Percentiles rank a stretch among this genome's conserved stretches.
Evolutionary conservation across 2,113 vertebrate genomes (phyloP).

Genomic region (Cyprinodon brontotheroides): DNA sequence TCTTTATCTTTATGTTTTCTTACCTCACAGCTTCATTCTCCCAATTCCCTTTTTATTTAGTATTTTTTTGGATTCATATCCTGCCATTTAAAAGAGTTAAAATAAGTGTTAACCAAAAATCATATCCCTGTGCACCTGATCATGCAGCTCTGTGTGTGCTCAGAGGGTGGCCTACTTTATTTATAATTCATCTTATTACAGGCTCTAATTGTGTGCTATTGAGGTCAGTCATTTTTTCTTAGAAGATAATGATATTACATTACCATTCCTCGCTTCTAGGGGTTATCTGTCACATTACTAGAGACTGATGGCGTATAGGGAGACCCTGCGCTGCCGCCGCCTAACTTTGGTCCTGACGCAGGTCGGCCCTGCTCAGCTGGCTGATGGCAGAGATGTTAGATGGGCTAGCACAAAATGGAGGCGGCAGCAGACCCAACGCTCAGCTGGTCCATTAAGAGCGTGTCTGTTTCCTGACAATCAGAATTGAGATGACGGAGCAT

Average conservation of each 20-base stretch:
- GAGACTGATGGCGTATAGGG: slow-evolving; percentile 29
- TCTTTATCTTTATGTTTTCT: background rate
- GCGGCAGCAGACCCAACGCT: slow-evolving; percentile 75
- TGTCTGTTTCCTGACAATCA: slow-evolving; percentile 76
- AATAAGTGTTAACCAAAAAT: slow-evolving; percentile 22
- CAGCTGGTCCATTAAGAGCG: slow-evolving; percentile 77
- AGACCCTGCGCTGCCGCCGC: background rate
- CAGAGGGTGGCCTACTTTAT: slow-evolving; percentile 66
- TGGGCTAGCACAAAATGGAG: slow-evolving; percentile 68
- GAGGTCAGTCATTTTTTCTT: slow-evolving; percentile 24
- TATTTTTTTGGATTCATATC: background rate
- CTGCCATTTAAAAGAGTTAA: slow-evolving; percentile 2
- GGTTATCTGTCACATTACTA: slow-evolving; percentile 8
- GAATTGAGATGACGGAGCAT: slow-evolving; percentile 77
- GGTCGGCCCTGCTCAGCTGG: slow-evolving; percentile 65
- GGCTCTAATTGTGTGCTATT: slow-evolving; percentile 57
- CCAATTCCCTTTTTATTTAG: background rate
- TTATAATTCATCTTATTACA: slow-evolving; percentile 70
- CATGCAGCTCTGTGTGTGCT: slow-evolving; percentile 37
- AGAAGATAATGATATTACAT: slow-evolving; percentile 33
- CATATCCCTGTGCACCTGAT: slow-evolving; percentile 34
- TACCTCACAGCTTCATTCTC: background rate
- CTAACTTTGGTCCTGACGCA: slow-evolving; percentile 32
- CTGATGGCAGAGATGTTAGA: slow-evolving; percentile 69
- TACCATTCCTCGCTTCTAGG: slow-evolving; percentile 18